phyloP scores from a whole-genome alignment of 2,113 vertebrate genomes.

The Dicaeum eximium region DNA sequence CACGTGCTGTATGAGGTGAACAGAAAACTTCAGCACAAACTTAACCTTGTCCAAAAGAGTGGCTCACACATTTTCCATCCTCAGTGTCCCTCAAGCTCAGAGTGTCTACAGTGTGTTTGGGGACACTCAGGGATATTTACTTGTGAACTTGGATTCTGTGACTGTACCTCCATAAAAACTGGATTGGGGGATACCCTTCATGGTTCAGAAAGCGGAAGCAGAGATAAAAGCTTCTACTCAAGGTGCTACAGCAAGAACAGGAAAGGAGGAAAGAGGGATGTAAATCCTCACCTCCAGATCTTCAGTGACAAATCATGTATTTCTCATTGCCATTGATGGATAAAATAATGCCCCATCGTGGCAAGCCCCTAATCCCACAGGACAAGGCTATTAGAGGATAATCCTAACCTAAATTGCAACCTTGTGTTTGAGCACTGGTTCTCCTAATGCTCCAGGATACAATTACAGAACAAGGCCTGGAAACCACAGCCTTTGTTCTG shows the following conservation, averaged over 20 bases:
- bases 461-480: conserved; percentile 43
- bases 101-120: not conserved
- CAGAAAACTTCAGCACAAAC: not conserved
- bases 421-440: not conserved
- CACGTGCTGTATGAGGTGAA: not conserved
- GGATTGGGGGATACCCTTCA: not conserved
- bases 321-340: not conserved
- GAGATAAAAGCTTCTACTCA: not conserved
- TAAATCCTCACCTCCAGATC: not conserved
- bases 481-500: conserved; percentile 64
- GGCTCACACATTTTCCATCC: not conserved
- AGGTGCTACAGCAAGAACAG: not conserved
- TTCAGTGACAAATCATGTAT: not conserved
- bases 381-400: conserved; percentile 47
- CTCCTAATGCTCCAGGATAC: conserved; percentile 37
- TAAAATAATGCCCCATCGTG: not conserved
- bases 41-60: not conserved
- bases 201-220: not conserved
- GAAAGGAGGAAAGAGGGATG: not conserved
- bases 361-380: conserved; percentile 14
- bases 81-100: not conserved
- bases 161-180: not conserved
- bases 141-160: not conserved
- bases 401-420: conserved; percentile 30
- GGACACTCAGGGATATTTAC: not conserved